Percentiles rank a stretch among this genome's conserved stretches.
Evolutionary conservation across 2,113 vertebrate genomes (phyloP).

Genomic region (Ascaphus truei): DNA sequence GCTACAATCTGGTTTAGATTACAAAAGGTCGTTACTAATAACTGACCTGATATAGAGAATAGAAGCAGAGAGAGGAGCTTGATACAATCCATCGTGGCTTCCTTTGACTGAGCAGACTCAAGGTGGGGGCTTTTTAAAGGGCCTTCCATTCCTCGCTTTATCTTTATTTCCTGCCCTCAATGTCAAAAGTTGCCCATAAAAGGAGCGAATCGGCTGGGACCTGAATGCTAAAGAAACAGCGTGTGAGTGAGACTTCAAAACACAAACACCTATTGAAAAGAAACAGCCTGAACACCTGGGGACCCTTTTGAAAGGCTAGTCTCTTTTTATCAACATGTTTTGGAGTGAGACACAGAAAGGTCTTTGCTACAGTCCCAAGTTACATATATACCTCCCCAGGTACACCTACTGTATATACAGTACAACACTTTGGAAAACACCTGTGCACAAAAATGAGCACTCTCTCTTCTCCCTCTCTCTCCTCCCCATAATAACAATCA

Average conservation of each 20-base stretch:
- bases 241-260: background rate
- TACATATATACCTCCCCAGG: too few relatives aligned
- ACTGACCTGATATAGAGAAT: conserved; percentile 8
- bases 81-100: background rate
- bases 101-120: background rate
- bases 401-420: too few relatives aligned
- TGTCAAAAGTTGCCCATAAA: background rate
- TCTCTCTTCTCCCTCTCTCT: too few relatives aligned
- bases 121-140: background rate
- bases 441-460: too few relatives aligned
- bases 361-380: too few relatives aligned
- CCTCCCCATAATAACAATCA: too few relatives aligned
- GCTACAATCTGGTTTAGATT: too few relatives aligned
- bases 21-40: too few relatives aligned
- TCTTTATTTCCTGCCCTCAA: background rate
- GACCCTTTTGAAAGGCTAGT: too few relatives aligned
- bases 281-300: background rate
- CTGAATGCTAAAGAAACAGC: background rate
- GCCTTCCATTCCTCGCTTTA: background rate
- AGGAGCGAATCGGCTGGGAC: background rate
- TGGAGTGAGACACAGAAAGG: too few relatives aligned
- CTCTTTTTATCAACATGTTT: too few relatives aligned
- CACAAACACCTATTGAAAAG: background rate
- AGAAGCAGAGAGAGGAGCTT: background rate
- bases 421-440: too few relatives aligned